phyloP scores from a whole-genome alignment of 2,797 vertebrate species.

The Macropus fuliginosus region DNA sequence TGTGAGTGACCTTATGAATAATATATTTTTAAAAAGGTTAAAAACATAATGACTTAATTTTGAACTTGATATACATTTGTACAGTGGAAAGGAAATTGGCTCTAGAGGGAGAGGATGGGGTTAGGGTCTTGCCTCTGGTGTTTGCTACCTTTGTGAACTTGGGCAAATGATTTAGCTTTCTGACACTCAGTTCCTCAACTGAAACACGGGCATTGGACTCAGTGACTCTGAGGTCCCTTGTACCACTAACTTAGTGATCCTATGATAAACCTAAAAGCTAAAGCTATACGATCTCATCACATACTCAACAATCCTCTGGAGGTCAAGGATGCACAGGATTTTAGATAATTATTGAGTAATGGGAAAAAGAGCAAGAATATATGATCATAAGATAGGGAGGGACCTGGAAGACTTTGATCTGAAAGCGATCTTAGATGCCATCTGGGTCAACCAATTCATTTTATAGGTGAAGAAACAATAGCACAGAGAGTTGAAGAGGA shows the following conservation, averaged over 20 bases:
- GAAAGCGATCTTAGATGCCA: neutral
- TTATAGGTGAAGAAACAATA: neutral
- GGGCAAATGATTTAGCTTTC: neutral
- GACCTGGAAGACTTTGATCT: neutral
- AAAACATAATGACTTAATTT: neutral
- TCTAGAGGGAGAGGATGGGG: neutral
- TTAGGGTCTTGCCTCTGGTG: neutral
- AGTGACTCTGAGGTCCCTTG: neutral
- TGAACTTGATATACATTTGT: slow-evolving; percentile 12
- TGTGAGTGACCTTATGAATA: neutral
- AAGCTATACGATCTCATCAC: neutral
- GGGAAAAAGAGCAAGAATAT: neutral
- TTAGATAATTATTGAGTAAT: neutral
- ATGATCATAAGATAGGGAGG: neutral
- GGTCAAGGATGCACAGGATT: neutral
- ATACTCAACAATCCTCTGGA: neutral
- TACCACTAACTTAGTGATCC: neutral
- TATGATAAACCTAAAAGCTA: neutral
- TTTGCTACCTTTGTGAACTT: neutral
- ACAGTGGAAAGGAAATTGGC: neutral
- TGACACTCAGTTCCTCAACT: neutral
- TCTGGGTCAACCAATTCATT: neutral
- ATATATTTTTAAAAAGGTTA: neutral
- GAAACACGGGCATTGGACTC: neutral
- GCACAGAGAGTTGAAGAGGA: neutral